These are phyloP conservation scores for Hirtodrosophila trivittata DNA, from an alignment of 2,888 invertebrate genomes.

Conservation along the genomic window DNA sequence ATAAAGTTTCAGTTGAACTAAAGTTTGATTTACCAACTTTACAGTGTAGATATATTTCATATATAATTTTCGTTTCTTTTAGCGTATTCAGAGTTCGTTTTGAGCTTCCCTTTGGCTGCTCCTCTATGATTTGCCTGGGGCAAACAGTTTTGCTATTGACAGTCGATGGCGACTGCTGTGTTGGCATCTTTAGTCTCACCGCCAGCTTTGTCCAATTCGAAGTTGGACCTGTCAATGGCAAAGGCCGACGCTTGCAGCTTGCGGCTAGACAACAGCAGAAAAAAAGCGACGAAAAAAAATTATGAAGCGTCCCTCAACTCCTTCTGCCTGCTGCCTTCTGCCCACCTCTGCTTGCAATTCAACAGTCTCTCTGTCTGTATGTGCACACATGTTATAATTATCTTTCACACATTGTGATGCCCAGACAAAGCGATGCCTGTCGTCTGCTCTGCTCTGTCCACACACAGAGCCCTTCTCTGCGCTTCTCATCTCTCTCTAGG, in stretches of 20 bases:
- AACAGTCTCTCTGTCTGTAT: constrained; percentile 11
- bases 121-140: constrained; percentile 50
- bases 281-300: background rate
- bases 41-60: background rate
- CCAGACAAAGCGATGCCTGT: constrained; percentile 62
- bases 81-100: constrained; percentile 21
- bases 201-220: constrained; percentile 13
- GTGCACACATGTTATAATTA: constrained; percentile 69
- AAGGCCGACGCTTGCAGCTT: constrained; percentile 47
- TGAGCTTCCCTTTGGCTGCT: background rate
- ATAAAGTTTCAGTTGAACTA: too few species aligned
- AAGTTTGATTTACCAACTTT: too few species aligned
- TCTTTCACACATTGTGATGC: constrained; percentile 66
- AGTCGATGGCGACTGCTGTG: constrained; percentile 60
- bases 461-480: constrained; percentile 14
- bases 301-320: constrained; percentile 10
- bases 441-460: constrained; percentile 28
- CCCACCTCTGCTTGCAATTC: constrained; percentile 17
- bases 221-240: constrained; percentile 63
- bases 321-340: background rate
- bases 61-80: background rate
- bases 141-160: constrained; percentile 70
- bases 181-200: constrained; percentile 53
- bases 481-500: constrained; percentile 28
- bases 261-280: constrained; percentile 41